phyloP scores from a whole-genome alignment of 2,797 vertebrate genomes.

The Sparidentex hasta region DNA sequence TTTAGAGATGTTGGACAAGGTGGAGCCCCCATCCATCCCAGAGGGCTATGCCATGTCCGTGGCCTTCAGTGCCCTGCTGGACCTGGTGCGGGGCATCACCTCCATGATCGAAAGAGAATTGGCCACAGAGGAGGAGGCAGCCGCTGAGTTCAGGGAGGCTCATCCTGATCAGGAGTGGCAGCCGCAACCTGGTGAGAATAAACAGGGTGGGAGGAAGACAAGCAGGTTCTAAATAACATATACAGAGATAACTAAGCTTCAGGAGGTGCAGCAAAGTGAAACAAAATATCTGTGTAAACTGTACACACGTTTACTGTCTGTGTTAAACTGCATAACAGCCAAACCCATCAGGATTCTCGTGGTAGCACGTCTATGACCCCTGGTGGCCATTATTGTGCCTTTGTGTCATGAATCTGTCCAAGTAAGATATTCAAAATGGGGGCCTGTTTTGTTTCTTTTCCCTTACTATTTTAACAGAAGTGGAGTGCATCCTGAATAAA shows the following conservation, averaged over 20 bases:
- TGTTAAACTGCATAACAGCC: background rate
- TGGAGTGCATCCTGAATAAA: background rate
- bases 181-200: constrained; percentile 87
- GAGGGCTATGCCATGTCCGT: constrained; percentile 99
- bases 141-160: constrained; percentile 72
- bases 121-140: constrained; percentile 78
- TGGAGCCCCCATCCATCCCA: constrained; percentile 97
- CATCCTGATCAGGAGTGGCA: constrained; percentile 78
- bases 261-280: background rate
- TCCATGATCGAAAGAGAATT: constrained; percentile 96
- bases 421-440: background rate
- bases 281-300: background rate
- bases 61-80: constrained; percentile 97
- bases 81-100: constrained; percentile 97
- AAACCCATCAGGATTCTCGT: background rate
- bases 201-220: too few relatives aligned
- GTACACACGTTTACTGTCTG: background rate
- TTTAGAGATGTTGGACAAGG: constrained; percentile 99
- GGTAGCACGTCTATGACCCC: constrained; percentile 18
- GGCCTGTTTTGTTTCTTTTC: background rate
- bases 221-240: background rate
- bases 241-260: background rate
- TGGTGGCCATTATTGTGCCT: constrained; percentile 19
- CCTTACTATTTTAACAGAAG: background rate
- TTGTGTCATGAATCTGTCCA: background rate